Conservation (phyloP, 2,113 vertebrate genomes). For the Zosterops lateralis region DNA sequence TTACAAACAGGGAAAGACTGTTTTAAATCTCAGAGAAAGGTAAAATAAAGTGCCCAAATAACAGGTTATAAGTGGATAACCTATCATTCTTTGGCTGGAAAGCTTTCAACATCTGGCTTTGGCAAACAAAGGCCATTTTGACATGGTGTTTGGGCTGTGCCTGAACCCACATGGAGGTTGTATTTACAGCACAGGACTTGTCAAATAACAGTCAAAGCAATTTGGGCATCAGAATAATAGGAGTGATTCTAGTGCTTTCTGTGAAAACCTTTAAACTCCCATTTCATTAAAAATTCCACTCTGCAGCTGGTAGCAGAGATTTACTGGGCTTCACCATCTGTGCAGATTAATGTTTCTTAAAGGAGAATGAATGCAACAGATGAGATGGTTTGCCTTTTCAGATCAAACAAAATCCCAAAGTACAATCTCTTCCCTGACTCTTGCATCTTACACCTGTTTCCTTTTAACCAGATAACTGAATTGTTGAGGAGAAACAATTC, state of each 20-base stretch:
- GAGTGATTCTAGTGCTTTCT: constrained; percentile 71
- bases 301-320: constrained; percentile 81
- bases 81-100: background rate
- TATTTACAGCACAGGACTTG: constrained; percentile 45
- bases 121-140: background rate
- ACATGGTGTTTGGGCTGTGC: background rate
- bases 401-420: constrained; percentile 56
- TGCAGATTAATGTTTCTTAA: constrained; percentile 81
- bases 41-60: background rate
- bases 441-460: constrained; percentile 67
- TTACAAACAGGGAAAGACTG: background rate
- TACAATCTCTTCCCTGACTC: constrained; percentile 52
- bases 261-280: constrained; percentile 78
- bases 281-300: constrained; percentile 82
- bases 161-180: background rate
- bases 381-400: constrained; percentile 73
- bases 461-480: constrained; percentile 50
- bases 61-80: background rate
- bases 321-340: constrained; percentile 81
- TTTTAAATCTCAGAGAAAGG: background rate
- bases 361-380: constrained; percentile 58
- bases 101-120: background rate
- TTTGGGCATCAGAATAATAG: constrained; percentile 63
- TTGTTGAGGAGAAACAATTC: constrained; percentile 50
- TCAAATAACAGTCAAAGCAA: constrained; percentile 59